A percentile compares a stretch with the other conserved stretches of the same genome.
These are phyloP conservation scores for Tachycineta bicolor DNA, from an alignment of 2,113 vertebrate species.

Conservation along the genomic window DNA sequence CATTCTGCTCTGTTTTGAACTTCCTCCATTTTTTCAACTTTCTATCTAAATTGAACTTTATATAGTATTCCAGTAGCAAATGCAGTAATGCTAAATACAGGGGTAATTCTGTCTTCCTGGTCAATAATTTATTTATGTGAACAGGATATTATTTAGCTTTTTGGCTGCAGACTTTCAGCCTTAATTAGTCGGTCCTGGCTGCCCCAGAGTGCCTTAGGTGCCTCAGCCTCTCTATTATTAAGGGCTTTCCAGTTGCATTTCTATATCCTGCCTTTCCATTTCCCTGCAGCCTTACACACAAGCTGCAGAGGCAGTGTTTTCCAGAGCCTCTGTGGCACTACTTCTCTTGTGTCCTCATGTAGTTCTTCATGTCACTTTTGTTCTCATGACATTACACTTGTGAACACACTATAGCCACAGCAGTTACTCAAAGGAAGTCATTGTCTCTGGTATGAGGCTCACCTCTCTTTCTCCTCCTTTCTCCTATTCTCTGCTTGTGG, in stretches of 20 bases:
- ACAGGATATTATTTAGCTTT: conserved; percentile 23
- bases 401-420: background rate
- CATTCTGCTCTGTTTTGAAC: conserved; percentile 21
- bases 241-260: background rate
- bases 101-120: background rate
- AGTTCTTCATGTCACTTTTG: background rate
- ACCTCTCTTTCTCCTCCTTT: background rate
- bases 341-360: background rate
- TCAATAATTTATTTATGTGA: conserved; percentile 22
- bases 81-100: background rate
- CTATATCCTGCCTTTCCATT: background rate
- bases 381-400: background rate
- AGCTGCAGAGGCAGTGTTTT: background rate
- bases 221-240: background rate
- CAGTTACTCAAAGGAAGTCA: background rate
- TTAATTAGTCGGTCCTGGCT: background rate
- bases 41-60: conserved; percentile 29
- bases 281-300: background rate
- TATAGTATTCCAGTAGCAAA: conserved; percentile 9
- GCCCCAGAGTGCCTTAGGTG: background rate
- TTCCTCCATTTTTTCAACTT: conserved; percentile 5
- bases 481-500: background rate
- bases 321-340: background rate
- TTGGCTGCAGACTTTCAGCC: conserved; percentile 9
- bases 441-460: background rate